phyloP scores from a whole-genome alignment of 2,888 invertebrate species.

The Epistrophe grossulariae region DNA sequence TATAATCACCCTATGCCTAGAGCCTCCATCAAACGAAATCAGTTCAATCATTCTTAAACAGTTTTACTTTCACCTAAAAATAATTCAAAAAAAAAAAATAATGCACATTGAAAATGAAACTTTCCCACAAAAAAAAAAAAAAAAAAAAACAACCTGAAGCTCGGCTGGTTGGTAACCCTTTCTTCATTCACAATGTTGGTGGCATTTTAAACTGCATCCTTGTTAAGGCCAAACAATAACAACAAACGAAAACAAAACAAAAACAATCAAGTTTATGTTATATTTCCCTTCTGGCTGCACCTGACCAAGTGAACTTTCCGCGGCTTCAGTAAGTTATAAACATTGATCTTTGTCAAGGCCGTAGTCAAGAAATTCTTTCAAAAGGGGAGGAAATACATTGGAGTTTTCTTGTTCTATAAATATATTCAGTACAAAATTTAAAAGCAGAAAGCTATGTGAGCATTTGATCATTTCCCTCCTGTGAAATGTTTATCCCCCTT shows the following conservation, averaged over 20 bases:
- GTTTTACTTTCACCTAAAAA: slow-evolving; percentile 67
- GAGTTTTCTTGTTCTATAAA: background rate
- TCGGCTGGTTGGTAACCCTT: slow-evolving; percentile 44
- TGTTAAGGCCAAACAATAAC: slow-evolving; percentile 38
- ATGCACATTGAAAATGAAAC: slow-evolving; percentile 34
- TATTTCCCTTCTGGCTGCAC: slow-evolving; percentile 73
- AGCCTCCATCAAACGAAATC: slow-evolving; percentile 57
- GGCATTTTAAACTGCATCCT: slow-evolving; percentile 70
- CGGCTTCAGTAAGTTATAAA: slow-evolving; percentile 15
- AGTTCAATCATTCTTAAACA: slow-evolving; percentile 71
- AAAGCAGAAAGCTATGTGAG: too few relatives aligned
- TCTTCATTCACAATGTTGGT: slow-evolving; percentile 66
- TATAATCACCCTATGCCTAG: slow-evolving; percentile 44
- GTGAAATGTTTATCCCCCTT: background rate
- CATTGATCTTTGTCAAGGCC: background rate
- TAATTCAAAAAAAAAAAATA: slow-evolving; percentile 7
- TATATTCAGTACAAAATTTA: background rate
- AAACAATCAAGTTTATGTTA: slow-evolving; percentile 29
- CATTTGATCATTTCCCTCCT: background rate
- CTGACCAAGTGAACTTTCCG: slow-evolving; percentile 70
- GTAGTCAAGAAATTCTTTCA: background rate
- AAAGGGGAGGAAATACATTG: background rate
- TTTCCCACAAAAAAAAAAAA: slow-evolving; percentile 41
- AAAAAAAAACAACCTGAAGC: slow-evolving; percentile 39
- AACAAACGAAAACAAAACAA: slow-evolving; percentile 15